Percentiles rank a stretch among this genome's conserved stretches.
Conservation (phyloP, 2,797 vertebrate genomes). For the Melanotaenia parkinsoni region DNA sequence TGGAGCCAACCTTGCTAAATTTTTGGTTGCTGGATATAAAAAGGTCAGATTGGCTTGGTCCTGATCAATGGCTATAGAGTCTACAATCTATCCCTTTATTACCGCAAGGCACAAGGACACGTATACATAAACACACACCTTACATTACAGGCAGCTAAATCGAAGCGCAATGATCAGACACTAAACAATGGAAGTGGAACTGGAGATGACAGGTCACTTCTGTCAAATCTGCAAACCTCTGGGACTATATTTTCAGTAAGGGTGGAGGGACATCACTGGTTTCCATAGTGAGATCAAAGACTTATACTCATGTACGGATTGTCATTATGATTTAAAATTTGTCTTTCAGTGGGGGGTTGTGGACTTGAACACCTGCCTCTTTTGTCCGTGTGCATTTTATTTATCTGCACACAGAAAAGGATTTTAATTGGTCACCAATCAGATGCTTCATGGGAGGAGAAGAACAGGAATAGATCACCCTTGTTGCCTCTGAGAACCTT, state of each 20-base stretch:
- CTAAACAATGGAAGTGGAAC: conserved; percentile 37
- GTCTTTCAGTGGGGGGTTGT: conserved; percentile 25
- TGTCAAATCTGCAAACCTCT: conserved; percentile 39
- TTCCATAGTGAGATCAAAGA: conserved; percentile 56
- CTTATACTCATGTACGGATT: conserved; percentile 51
- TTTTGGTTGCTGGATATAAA: conserved; percentile 55
- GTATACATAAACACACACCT: conserved; percentile 23
- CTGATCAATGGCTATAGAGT: conserved; percentile 75
- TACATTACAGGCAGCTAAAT: conserved; percentile 56
- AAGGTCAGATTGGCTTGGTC: conserved; percentile 65
- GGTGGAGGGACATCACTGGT: conserved; percentile 34
- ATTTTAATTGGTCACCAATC: conserved; percentile 44
- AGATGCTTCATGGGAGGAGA: conserved; percentile 18
- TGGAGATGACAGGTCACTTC: conserved; percentile 66
- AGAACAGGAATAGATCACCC: conserved; percentile 33
- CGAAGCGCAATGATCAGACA: conserved; percentile 55
- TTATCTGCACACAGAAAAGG: conserved; percentile 40
- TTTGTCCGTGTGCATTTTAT: conserved; percentile 40
- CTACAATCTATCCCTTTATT: conserved; percentile 64
- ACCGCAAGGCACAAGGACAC: conserved; percentile 28
- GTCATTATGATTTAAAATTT: conserved; percentile 48
- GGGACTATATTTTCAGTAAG: conserved; percentile 16
- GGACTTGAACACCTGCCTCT: conserved; percentile 68
- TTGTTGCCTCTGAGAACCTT: conserved; percentile 27
- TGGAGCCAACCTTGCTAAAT: conserved; percentile 66